phyloP scores from a whole-genome alignment of 2,888 invertebrate species.

The Scaptomyza tumidula region DNA sequence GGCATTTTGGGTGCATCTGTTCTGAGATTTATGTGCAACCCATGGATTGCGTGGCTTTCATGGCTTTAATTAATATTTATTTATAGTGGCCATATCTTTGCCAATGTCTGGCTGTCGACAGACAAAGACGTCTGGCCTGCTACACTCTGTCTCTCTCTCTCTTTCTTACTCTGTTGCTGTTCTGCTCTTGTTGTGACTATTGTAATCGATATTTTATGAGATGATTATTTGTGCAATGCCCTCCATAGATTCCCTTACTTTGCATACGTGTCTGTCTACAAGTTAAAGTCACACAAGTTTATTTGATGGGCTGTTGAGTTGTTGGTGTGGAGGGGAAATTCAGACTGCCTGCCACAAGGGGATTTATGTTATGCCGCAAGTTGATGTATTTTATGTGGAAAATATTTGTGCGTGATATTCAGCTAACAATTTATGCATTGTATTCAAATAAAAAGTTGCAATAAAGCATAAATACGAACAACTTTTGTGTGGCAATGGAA shows the following conservation, averaged over 20 bases:
- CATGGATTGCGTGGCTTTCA: conserved; percentile 26
- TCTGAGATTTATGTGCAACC: conserved; percentile 53
- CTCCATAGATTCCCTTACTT: conserved; percentile 2
- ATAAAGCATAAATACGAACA: conserved; percentile 41
- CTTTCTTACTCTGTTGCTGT: neutral
- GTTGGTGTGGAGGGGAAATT: conserved; percentile 7
- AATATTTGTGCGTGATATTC: conserved; percentile 47
- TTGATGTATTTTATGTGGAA: conserved; percentile 62
- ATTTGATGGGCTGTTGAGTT: conserved; percentile 61
- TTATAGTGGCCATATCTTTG: conserved; percentile 53
- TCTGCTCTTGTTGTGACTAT: conserved; percentile 44
- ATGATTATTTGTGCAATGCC: conserved; percentile 43
- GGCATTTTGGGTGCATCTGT: conserved; percentile 25
- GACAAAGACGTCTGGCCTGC: conserved; percentile 10
- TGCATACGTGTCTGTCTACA: conserved; percentile 16
- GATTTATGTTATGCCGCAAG: conserved; percentile 55
- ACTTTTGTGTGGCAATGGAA: neutral
- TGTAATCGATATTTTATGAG: conserved; percentile 59
- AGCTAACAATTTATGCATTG: conserved; percentile 54
- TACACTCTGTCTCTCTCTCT: neutral
- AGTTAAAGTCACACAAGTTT: conserved; percentile 33
- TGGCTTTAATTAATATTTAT: conserved; percentile 70
- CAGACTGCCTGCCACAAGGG: conserved; percentile 28
- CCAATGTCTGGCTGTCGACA: neutral
- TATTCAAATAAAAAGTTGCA: conserved; percentile 33